Base-by-base conservation (phyloP, 1,140 invertebrate genomes). In the Drosophila cardini region DNA sequence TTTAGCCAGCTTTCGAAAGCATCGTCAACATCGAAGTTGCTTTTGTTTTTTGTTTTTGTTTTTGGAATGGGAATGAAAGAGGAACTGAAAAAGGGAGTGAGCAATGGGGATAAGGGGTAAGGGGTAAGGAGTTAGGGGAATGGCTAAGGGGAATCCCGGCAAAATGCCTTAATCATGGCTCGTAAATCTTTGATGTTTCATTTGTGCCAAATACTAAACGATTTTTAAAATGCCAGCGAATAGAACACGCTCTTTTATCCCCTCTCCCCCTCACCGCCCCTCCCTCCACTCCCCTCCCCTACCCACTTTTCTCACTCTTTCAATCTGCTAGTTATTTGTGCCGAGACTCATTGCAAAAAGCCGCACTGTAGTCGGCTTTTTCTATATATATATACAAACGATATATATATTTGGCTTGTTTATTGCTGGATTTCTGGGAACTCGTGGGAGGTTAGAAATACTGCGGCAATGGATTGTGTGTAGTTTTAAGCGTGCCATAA, bases 111-210 rank as follows among this genome's bases (percentile, higher is more conserved):
- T 21, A 21, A 21, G 21, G 21, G 21, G 21, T 21, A n/a, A n/a
- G n/a, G n/a, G 21, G 21, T 21, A 21, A 21, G 21, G 21, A 5
- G 21, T 26, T 26, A 4, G 21, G 21, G 21, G n/a, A n/a, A n/a
- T n/a, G n/a, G n/a, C n/a, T 26, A 4, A 3, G 21, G 21, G 21
- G 21, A 26, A 26, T 45, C 13, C 75, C 75, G 67, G 46, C 75
- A 86, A 75, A 86, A 86, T 75, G 83, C 76, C 85, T 89, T 89
- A 89, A 89, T 89, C 85, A 89, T 80, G 73, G 84, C 84, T 89
- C 84, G 84, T 89, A 89, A 89, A 89, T 89, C 84, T 89, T 89
- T 89, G 84, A 89, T 89, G 84, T 89, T 89, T 90, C 85, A 89
- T 89, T 90, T 89, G 80, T 84, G 84, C 77, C 80, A 67, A 84